A percentile compares a stretch with the other conserved stretches of the same genome.
These are phyloP conservation scores for Andrena marginata DNA, from an alignment of 2,888 invertebrate species.

Conservation along the genomic window DNA sequence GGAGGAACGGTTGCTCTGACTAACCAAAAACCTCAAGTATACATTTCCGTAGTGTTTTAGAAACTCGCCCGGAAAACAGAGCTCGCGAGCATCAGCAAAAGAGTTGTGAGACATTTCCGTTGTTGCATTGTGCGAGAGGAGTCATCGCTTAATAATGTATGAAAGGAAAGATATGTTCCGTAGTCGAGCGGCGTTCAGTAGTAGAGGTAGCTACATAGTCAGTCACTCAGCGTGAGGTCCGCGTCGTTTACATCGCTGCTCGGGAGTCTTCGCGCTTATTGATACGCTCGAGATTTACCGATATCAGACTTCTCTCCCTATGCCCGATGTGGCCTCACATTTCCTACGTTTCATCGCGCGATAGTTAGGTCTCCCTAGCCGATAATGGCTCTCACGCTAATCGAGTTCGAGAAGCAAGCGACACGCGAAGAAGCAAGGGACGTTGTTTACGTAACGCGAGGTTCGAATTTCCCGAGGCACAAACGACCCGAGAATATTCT, in stretches of 20 bases:
- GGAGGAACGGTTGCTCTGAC: neutral
- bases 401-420: neutral
- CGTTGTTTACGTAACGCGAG: neutral
- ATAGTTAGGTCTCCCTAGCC: neutral
- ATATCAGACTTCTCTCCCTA: neutral
- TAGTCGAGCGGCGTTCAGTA: neutral
- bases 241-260: neutral
- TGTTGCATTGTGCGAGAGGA: neutral
- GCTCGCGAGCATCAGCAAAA: too few relatives aligned
- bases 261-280: neutral
- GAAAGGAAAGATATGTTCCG: neutral
- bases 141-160: neutral
- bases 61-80: neutral
- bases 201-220: neutral
- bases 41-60: neutral
- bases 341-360: neutral
- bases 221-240: neutral
- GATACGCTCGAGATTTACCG: neutral
- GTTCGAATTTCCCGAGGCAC: neutral
- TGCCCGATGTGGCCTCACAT: neutral
- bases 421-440: neutral
- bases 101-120: neutral
- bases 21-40: neutral
- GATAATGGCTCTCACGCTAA: conserved; percentile 19
- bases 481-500: neutral